These are phyloP conservation scores for Tachina grossa DNA, from an alignment of 2,888 invertebrate species.

Conservation along the genomic window DNA sequence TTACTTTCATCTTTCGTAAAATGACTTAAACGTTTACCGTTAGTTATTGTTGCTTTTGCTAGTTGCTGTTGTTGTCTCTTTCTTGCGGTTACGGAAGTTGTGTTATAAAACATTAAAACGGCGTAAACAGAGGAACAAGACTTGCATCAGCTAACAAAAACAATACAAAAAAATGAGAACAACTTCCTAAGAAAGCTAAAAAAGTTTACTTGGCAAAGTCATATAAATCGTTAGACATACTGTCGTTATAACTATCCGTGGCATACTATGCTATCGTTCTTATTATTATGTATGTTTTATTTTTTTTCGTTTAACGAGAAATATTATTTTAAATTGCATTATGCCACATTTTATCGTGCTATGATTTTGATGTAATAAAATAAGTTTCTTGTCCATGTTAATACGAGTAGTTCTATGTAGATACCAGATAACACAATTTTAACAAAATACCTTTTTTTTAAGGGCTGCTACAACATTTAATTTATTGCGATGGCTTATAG, in stretches of 20 bases:
- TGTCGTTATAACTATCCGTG: background rate
- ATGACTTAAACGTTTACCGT: slow-evolving; percentile 47
- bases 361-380: slow-evolving; percentile 32
- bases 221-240: slow-evolving; percentile 58
- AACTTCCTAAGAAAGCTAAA: background rate
- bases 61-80: slow-evolving; percentile 34
- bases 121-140: slow-evolving; percentile 74
- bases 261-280: too few relatives aligned
- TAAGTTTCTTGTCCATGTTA: slow-evolving; percentile 10
- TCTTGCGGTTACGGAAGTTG: slow-evolving; percentile 75
- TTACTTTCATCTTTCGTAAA: slow-evolving; percentile 9
- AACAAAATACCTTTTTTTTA: slow-evolving; percentile 58
- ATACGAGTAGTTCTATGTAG: background rate
- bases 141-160: slow-evolving; percentile 54
- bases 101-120: slow-evolving; percentile 79
- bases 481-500: slow-evolving; percentile 46
- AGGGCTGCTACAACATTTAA: slow-evolving; percentile 49
- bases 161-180: background rate
- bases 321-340: slow-evolving; percentile 51
- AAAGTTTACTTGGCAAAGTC: slow-evolving; percentile 37
- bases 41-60: background rate
- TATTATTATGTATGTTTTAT: background rate
- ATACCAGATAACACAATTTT: background rate
- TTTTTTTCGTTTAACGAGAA: slow-evolving; percentile 32
- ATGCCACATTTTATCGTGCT: slow-evolving; percentile 42